Evolutionary conservation across 2,797 vertebrate genomes (phyloP).

Genomic region (Pseudochaenichthys georgianus): DNA sequence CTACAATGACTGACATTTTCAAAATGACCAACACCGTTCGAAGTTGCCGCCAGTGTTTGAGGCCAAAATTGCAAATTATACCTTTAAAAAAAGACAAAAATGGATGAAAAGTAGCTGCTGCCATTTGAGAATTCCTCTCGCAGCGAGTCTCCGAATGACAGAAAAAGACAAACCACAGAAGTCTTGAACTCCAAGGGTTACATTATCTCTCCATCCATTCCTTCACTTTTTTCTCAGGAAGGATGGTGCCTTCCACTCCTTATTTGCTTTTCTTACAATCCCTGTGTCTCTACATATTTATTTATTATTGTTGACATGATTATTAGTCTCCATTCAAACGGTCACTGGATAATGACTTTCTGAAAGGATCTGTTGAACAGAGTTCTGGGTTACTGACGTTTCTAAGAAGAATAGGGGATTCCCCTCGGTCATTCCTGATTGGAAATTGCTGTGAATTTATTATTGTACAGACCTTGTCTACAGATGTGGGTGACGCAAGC

Average conservation of each 20-base stretch:
- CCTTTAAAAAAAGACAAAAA: slow-evolving; percentile 21
- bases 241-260: slow-evolving; percentile 46
- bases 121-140: slow-evolving; percentile 18
- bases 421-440: slow-evolving; percentile 71
- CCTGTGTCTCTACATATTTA: slow-evolving; percentile 82
- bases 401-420: slow-evolving; percentile 64
- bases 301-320: slow-evolving; percentile 84
- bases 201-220: slow-evolving; percentile 53
- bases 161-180: slow-evolving; percentile 13
- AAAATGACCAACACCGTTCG: background rate
- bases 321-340: slow-evolving; percentile 75
- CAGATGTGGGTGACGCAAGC: slow-evolving; percentile 47
- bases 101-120: slow-evolving; percentile 29
- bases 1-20: slow-evolving; percentile 18
- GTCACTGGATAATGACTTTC: slow-evolving; percentile 84
- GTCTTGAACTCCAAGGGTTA: slow-evolving; percentile 22
- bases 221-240: slow-evolving; percentile 37
- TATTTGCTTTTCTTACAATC: slow-evolving; percentile 49
- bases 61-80: slow-evolving; percentile 13
- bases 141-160: slow-evolving; percentile 28
- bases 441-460: slow-evolving; percentile 87
- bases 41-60: slow-evolving; percentile 13
- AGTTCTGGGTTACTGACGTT: slow-evolving; percentile 80
- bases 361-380: slow-evolving; percentile 87
- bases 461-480: slow-evolving; percentile 62